Base-by-base conservation (phyloP, 2,113 vertebrate species). In the Progne subis region DNA sequence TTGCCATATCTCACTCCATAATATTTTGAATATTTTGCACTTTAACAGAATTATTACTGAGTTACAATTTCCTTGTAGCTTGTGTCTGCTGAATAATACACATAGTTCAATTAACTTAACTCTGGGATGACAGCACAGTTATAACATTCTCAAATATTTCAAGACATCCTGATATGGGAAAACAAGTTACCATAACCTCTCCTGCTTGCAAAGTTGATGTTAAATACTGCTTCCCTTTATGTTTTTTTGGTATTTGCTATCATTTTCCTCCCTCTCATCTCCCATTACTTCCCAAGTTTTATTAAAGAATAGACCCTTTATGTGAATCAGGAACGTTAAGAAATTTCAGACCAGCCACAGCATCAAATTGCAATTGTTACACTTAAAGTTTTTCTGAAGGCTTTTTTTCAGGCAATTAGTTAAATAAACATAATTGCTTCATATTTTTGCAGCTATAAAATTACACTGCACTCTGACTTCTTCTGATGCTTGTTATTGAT, bases 61-160 rank as follows among this genome's bases (percentile, higher is more conserved):
- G 57, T 93, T 74, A 46, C 88, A 84, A 88, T 82, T 96, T 94
- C 83, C 61, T 90, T 88, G 78, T 64, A 74, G 32, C 13, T 87
- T 90, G n/a, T 82, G 28, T 67, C 93, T 94, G 34, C 47, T 95
- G 71, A 96, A 92, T 88, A 94, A 90, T 71, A 78, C 52, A 90
- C 81, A 44, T 1, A 37, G 44, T 52, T 88, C 88, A 93, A 96
- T 90, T 94, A 92, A 91, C 50, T 88, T 56, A 88, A 72, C 43
- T 86, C 63, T 61, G 31, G 39, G n/a, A 78, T 86, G 60, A 64
- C 83, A 88, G 76, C 32, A 68, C 41, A 69, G 49, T 44, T 91
- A 32, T 53, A 87, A 79, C 1, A 5, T 74, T 72, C 63, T 74
- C 79, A 78, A 56, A 68, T 91, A 93, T 90, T 93, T 90, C 52